Percentiles rank a stretch among this genome's conserved stretches.
Conservation (phyloP, 2,797 vertebrate species). For the Mallotus villosus region DNA sequence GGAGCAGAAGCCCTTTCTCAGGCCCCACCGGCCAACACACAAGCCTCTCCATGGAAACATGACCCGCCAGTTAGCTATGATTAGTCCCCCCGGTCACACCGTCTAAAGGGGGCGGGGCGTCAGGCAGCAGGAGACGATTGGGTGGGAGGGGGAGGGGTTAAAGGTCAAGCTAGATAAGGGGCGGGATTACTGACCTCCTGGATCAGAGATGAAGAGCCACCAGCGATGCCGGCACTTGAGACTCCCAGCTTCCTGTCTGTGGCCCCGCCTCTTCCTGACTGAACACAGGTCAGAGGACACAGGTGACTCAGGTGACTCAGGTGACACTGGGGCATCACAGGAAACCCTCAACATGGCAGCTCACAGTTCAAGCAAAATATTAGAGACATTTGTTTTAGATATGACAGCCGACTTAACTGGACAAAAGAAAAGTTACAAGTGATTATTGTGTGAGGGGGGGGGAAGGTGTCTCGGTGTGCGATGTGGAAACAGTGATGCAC, state of each 20-base stretch:
- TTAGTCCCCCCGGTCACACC: slow-evolving; percentile 42
- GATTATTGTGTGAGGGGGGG: too few species aligned
- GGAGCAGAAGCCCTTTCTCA: slow-evolving; percentile 53
- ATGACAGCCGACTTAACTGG: too few species aligned
- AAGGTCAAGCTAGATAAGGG: slow-evolving; percentile 21
- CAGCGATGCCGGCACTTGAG: slow-evolving; percentile 48
- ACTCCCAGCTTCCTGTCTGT: slow-evolving; percentile 53
- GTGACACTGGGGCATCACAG: slow-evolving; percentile 27
- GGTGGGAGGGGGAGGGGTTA: slow-evolving; percentile 6
- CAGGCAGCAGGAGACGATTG: slow-evolving; percentile 13
- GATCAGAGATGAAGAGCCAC: slow-evolving; percentile 58
- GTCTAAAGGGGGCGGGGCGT: slow-evolving; percentile 9
- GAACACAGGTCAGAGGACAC: slow-evolving; percentile 58
- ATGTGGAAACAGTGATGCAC: background rate
- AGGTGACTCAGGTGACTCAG: slow-evolving; percentile 56
- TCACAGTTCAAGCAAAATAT: background rate
- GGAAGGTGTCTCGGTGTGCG: too few species aligned
- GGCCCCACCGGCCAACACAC: background rate
- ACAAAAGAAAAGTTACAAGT: background rate
- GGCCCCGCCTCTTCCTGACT: slow-evolving; percentile 55
- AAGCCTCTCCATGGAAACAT: slow-evolving; percentile 39
- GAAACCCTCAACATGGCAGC: background rate
- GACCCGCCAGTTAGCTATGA: slow-evolving; percentile 46
- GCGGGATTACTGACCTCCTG: slow-evolving; percentile 61
- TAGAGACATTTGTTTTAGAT: background rate